A percentile compares a stretch with the other conserved stretches of the same genome.
Conservation (phyloP, 1,140 invertebrate genomes). For the Drosophila pseudoobscura region DNA sequence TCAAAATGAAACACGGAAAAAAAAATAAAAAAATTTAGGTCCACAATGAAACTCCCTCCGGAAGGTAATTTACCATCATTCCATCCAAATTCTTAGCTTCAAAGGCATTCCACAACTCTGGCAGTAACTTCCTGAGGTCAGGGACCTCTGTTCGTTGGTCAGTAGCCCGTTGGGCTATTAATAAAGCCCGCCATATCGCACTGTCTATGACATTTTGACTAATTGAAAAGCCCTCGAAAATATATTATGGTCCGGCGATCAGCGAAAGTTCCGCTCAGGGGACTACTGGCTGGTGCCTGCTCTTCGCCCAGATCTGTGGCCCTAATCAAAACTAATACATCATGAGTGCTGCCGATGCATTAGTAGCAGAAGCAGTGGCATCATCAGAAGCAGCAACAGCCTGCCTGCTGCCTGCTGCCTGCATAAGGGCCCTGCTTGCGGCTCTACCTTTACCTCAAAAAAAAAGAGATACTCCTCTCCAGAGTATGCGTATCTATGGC, state of each 20-base stretch:
- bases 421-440: too few species aligned
- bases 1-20: too few species aligned
- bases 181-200: slow-evolving; percentile 68
- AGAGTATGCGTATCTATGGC: slow-evolving; percentile 61
- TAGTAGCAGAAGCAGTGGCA: slow-evolving; percentile 41
- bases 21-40: too few species aligned
- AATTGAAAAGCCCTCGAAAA: slow-evolving; percentile 69
- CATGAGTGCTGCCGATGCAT: slow-evolving; percentile 77
- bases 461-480: slow-evolving; percentile 24
- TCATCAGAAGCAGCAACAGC: slow-evolving; percentile 13
- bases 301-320: slow-evolving; percentile 17
- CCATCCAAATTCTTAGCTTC: too few species aligned
- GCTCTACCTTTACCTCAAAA: too few species aligned
- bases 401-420: slow-evolving; percentile 17
- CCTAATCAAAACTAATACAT: slow-evolving; percentile 82
- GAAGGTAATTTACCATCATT: too few species aligned
- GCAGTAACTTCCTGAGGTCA: slow-evolving; percentile 3
- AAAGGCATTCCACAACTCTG: not conserved
- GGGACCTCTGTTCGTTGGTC: slow-evolving; percentile 17
- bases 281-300: slow-evolving; percentile 8
- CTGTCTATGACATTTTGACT: slow-evolving; percentile 71
- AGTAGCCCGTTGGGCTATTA: slow-evolving; percentile 59
- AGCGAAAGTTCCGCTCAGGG: slow-evolving; percentile 61
- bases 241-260: slow-evolving; percentile 58
- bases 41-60: too few species aligned